phyloP scores from a whole-genome alignment of 1,140 invertebrate species.

The Polyergus mexicanus region DNA sequence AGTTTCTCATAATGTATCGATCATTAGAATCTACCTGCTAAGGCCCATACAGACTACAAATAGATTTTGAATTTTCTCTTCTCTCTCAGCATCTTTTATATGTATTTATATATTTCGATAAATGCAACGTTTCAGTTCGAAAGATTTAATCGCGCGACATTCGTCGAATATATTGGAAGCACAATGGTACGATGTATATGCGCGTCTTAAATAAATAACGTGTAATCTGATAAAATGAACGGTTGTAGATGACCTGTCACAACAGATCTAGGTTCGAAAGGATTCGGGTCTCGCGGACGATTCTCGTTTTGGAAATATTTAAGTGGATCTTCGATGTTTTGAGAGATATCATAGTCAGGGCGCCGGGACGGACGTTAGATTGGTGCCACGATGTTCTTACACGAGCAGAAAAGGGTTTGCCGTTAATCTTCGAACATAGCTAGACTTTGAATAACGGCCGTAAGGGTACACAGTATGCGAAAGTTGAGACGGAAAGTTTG shows the following conservation, averaged over 20 bases:
- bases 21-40: conserved; percentile 17
- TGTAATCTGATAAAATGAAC: conserved; percentile 72
- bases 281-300: conserved; percentile 63
- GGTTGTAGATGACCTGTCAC: conserved; percentile 80
- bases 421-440: conserved; percentile 68
- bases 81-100: not conserved
- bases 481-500: conserved; percentile 34
- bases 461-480: conserved; percentile 8
- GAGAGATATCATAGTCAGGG: conserved; percentile 75
- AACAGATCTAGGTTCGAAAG: conserved; percentile 74
- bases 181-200: conserved; percentile 54
- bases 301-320: conserved; percentile 82
- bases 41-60: conserved; percentile 33
- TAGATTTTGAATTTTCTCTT: conserved; percentile 7
- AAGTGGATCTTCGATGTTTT: conserved; percentile 82
- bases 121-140: conserved; percentile 24
- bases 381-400: conserved; percentile 44
- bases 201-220: conserved; percentile 79
- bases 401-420: conserved; percentile 63
- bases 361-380: conserved; percentile 47
- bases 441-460: conserved; percentile 47
- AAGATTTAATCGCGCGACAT: conserved; percentile 33
- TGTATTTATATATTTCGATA: not conserved
- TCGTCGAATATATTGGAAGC: conserved; percentile 60
- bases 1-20: not conserved